Conservation (phyloP, 2,113 vertebrate species). For the Crotalus viridis region DNA sequence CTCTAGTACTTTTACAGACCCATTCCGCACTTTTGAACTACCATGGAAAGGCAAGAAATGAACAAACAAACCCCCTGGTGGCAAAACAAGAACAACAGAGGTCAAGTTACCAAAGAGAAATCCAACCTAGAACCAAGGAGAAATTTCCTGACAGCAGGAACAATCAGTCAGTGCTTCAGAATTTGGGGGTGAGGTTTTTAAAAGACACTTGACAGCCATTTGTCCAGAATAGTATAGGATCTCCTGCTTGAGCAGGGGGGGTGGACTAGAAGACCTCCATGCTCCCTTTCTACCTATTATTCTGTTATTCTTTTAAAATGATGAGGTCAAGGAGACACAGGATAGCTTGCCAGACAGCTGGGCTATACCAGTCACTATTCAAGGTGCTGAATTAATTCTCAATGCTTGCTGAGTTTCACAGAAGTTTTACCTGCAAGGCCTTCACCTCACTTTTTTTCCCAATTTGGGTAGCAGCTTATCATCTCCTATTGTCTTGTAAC, state of each 20-base stretch:
- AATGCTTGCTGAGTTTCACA: background rate
- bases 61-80: background rate
- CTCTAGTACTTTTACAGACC: background rate
- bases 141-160: background rate
- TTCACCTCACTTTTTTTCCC: background rate
- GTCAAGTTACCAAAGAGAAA: background rate
- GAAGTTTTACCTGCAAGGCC: background rate
- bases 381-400: background rate
- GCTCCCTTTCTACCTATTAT: background rate
- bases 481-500: fast-evolving
- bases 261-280: background rate
- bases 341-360: background rate
- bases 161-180: background rate
- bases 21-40: background rate
- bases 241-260: background rate
- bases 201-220: background rate
- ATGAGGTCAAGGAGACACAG: background rate
- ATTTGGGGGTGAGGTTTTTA: background rate
- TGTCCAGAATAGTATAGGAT: background rate
- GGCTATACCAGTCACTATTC: background rate
- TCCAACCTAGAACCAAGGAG: background rate
- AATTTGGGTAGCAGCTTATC: background rate
- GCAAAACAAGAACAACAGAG: background rate
- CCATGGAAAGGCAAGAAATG: background rate
- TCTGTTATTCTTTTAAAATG: background rate